These are phyloP conservation scores for Oryzias sinensis DNA, from an alignment of 2,797 vertebrate species.

Conservation along the genomic window DNA sequence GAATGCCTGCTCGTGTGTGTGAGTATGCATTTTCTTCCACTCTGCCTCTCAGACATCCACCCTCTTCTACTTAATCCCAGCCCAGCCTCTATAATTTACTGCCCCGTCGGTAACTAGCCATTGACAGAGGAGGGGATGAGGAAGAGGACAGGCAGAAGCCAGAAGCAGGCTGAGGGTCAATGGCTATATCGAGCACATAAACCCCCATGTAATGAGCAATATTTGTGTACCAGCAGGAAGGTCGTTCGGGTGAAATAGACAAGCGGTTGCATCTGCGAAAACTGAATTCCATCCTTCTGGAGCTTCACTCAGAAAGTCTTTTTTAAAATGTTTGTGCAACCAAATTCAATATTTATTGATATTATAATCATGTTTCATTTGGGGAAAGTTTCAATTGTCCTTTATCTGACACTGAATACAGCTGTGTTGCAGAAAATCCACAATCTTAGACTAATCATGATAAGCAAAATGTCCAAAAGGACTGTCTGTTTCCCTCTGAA, in stretches of 20 bases:
- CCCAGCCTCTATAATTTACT: slow-evolving; percentile 70
- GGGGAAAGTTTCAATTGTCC: slow-evolving; percentile 7
- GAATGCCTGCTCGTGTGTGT: slow-evolving; percentile 22
- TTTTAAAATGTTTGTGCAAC: slow-evolving; percentile 6
- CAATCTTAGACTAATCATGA: slow-evolving; percentile 45
- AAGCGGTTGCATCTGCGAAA: slow-evolving; percentile 47
- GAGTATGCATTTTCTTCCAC: slow-evolving; percentile 12
- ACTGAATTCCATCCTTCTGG: slow-evolving; percentile 35
- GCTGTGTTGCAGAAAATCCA: slow-evolving; percentile 15
- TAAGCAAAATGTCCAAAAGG: slow-evolving; percentile 16
- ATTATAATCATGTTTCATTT: slow-evolving; percentile 15
- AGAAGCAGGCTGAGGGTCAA: slow-evolving; percentile 67
- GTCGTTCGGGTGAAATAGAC: slow-evolving; percentile 60
- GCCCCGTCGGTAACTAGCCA: slow-evolving; percentile 69
- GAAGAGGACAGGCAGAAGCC: slow-evolving; percentile 53
- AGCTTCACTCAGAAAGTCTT: background rate
- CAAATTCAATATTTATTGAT: slow-evolving; percentile 9
- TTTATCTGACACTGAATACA: slow-evolving; percentile 4
- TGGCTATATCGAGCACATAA: slow-evolving; percentile 75
- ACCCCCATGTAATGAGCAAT: slow-evolving; percentile 76
- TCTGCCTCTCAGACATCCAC: slow-evolving; percentile 45
- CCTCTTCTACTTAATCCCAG: slow-evolving; percentile 65
- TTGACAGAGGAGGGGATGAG: slow-evolving; percentile 62
- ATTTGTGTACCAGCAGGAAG: slow-evolving; percentile 74
- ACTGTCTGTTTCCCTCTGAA: slow-evolving; percentile 35